Evolutionary conservation across 2,113 vertebrate genomes (phyloP), one percentile per base, ranked within the genome.

Genomic region (Tylochromis polylepis): DNA sequence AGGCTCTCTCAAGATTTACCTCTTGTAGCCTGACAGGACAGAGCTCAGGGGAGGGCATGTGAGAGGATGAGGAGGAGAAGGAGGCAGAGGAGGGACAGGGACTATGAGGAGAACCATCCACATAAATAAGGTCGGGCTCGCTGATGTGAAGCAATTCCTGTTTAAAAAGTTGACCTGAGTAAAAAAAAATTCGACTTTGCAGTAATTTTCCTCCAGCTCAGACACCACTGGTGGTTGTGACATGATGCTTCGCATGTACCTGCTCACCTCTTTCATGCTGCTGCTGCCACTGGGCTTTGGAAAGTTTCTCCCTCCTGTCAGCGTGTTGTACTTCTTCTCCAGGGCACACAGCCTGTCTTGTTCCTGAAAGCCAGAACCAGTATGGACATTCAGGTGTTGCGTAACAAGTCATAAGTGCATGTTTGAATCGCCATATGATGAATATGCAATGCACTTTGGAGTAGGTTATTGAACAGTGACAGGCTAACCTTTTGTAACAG

Each of bases 101-200:
- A 91, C 95, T 94, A 91, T 93, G 95, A 95, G 92, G 94, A 91
- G 95, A 87, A 78, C 94, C 94, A 67, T 95, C 90, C 93, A 94
- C 97, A 93, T 93, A 93, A 91, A 95, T 91, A 93, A 97, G 93
- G 91, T 97, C 97, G 87, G 97, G 94, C 92, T 97, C 96, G 58
- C 96, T 97, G 96, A 97, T 97, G 94, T 96, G 96, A 85, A 97
- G 97, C 72, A 94, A 94, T 38, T 97, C 98, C 98, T 99, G 97
- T 96, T 95, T 94, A 94, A 60, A 96, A 90, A 93, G 87, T 93
- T 93, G 8, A 87, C 84, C 78, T 67, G 70, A 84, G 78, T 90
- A 56, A 81, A 88, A 49, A 72, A 27, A 85, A 83, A 49, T 77
- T 62, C 56, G 82, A 70, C 59, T 41, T 58, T 57, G 57, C 83